Evolutionary conservation across 2,888 invertebrate species (phyloP).

Genomic region (Saturnia japonica): DNA sequence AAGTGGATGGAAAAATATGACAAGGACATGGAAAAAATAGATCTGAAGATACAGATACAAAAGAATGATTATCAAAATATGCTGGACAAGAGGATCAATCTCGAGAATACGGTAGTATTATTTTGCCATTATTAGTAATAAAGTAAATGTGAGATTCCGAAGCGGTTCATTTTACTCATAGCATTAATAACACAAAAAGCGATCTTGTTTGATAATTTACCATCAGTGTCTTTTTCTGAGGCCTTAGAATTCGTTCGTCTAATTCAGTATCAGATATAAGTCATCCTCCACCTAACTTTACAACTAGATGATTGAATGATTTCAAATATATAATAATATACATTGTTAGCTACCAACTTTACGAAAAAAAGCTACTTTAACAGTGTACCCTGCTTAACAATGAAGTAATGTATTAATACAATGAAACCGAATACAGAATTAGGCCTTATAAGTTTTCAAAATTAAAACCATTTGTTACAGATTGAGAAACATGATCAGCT

Average conservation of each 20-base stretch:
- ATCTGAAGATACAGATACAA: conserved; percentile 63
- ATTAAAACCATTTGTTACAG: conserved; percentile 52
- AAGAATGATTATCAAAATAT: conserved; percentile 56
- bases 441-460: background rate
- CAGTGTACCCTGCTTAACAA: too few species aligned
- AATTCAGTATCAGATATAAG: background rate
- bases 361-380: too few species aligned
- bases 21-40: conserved; percentile 60
- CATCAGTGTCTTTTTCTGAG: background rate
- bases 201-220: background rate
- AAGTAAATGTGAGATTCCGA: background rate
- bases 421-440: too few species aligned
- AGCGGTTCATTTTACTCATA: too few species aligned
- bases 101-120: conserved; percentile 52
- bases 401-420: too few species aligned
- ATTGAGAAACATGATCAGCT: conserved; percentile 44
- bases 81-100: conserved; percentile 42
- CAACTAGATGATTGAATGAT: background rate
- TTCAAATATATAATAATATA: background rate
- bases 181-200: background rate
- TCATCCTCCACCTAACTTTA: background rate
- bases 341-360: background rate
- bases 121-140: conserved; percentile 6
- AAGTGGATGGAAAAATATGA: conserved; percentile 70
- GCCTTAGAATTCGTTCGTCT: too few species aligned